A percentile compares a stretch with the other conserved stretches of the same genome.
These are phyloP conservation scores for Palythoa heliodiscus DNA, from an alignment of 92 coral and sea anemone genomes.

Conservation along the genomic window DNA sequence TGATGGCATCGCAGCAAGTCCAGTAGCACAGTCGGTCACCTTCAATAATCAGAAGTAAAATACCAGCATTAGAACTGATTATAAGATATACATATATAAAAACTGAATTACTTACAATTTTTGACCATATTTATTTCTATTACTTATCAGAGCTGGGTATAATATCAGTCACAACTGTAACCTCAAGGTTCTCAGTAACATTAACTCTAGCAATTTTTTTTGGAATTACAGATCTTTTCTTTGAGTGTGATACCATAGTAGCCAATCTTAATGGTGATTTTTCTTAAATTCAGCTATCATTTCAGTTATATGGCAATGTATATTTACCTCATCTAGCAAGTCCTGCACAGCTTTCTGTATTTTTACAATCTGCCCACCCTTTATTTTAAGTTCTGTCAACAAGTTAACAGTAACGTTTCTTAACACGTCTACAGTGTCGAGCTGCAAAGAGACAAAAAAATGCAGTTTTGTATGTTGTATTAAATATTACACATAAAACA, in stretches of 20 bases:
- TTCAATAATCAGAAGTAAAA: slow-evolving; percentile 22
- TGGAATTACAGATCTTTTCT: slow-evolving; percentile 12
- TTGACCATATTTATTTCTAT: slow-evolving; percentile 12
- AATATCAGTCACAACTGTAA: background rate
- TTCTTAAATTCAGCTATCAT: slow-evolving; percentile 6
- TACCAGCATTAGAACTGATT: slow-evolving; percentile 19
- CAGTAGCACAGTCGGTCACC: slow-evolving; percentile 20
- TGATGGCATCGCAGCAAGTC: slow-evolving; percentile 3
- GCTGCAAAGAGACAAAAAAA: slow-evolving; percentile 14
- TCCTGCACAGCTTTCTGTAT: slow-evolving; percentile 29
- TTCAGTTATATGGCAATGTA: slow-evolving; percentile 24
- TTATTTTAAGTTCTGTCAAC: slow-evolving; percentile 22
- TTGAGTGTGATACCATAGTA: slow-evolving; percentile 13
- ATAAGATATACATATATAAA: slow-evolving; percentile 1
- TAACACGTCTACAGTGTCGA: slow-evolving; percentile 15
- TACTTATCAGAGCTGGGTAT: slow-evolving; percentile 23
- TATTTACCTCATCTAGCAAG: slow-evolving; percentile 28
- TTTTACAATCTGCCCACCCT: slow-evolving; percentile 26
- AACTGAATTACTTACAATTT: slow-evolving; percentile 16
- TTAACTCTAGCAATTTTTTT: slow-evolving; percentile 11
- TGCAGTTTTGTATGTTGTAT: slow-evolving; percentile 8
- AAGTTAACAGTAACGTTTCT: background rate
- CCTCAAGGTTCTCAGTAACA: background rate
- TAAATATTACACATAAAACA: background rate
- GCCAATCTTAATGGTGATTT: slow-evolving; percentile 14